Evolutionary conservation across 2,888 invertebrate genomes (phyloP).

Genomic region (Lycaena phlaeas): DNA sequence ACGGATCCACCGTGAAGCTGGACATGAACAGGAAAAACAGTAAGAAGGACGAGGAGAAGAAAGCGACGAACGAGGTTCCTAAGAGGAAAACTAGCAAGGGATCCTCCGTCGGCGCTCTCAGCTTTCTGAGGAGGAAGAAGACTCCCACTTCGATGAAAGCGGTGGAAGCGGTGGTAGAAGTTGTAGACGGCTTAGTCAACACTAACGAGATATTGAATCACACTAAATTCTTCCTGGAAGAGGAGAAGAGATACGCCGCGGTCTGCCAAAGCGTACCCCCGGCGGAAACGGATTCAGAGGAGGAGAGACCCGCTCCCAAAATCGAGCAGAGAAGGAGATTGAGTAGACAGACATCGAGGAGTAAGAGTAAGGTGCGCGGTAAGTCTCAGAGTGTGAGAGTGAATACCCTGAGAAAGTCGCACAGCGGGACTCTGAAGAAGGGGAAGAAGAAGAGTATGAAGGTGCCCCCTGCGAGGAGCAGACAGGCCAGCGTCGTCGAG

Average conservation of each 20-base stretch:
- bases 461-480: slow-evolving; percentile 44
- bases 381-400: slow-evolving; percentile 62
- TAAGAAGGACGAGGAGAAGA: slow-evolving; percentile 58
- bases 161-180: slow-evolving; percentile 55
- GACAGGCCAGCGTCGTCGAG: slow-evolving; percentile 58
- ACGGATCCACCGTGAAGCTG: slow-evolving; percentile 48
- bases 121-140: slow-evolving; percentile 56
- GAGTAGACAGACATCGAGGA: slow-evolving; percentile 60
- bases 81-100: slow-evolving; percentile 61
- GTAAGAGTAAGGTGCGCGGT: slow-evolving; percentile 60
- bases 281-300: slow-evolving; percentile 55
- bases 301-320: slow-evolving; percentile 47
- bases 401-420: slow-evolving; percentile 57
- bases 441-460: slow-evolving; percentile 55
- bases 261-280: slow-evolving; percentile 30
- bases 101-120: slow-evolving; percentile 57
- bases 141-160: slow-evolving; percentile 50
- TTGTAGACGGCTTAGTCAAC: slow-evolving; percentile 34
- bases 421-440: slow-evolving; percentile 61
- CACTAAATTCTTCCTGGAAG: slow-evolving; percentile 54
- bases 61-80: slow-evolving; percentile 42
- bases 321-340: slow-evolving; percentile 54
- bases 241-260: slow-evolving; percentile 47
- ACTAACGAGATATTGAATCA: slow-evolving; percentile 48
- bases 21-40: slow-evolving; percentile 52